These are phyloP conservation scores for Scleropages formosus DNA, from an alignment of 2,797 vertebrate genomes.

Conservation along the genomic window DNA sequence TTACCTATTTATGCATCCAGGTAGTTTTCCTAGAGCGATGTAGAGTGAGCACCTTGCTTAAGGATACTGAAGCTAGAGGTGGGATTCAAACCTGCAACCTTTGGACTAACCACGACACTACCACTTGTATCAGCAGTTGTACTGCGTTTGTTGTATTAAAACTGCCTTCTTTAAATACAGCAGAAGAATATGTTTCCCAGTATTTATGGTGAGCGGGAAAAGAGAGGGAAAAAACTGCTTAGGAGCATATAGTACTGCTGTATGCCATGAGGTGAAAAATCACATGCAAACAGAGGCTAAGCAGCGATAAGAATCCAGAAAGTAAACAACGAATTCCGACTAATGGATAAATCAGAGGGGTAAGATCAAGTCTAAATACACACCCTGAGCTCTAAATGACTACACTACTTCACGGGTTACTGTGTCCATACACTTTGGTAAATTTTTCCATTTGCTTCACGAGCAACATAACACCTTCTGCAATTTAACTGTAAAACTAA, in stretches of 20 bases:
- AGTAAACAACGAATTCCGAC: constrained; percentile 80
- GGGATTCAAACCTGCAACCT: no score
- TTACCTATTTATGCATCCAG: no score
- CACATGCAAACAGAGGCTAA: constrained; percentile 75
- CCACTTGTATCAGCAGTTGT: background rate
- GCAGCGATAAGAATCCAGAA: constrained; percentile 77
- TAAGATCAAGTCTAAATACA: constrained; percentile 79
- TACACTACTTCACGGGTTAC: constrained; percentile 65
- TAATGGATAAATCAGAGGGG: constrained; percentile 83
- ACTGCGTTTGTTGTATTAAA: background rate
- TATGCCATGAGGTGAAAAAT: constrained; percentile 68
- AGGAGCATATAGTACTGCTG: constrained; percentile 61
- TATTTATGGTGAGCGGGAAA: background rate
- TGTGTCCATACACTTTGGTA: constrained; percentile 5
- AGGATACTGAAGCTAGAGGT: no score
- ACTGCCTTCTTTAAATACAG: background rate
- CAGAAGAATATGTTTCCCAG: background rate
- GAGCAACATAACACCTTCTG: background rate
- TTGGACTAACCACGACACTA: no score
- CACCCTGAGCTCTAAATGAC: constrained; percentile 76
- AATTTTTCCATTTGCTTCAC: constrained; percentile 30
- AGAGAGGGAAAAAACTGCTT: constrained; percentile 34
- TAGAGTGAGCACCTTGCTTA: no score
- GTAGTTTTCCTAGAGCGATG: no score
- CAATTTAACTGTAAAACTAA: constrained; percentile 8